Conservation (phyloP, 2,113 vertebrate species). For the Electrona antarctica region DNA sequence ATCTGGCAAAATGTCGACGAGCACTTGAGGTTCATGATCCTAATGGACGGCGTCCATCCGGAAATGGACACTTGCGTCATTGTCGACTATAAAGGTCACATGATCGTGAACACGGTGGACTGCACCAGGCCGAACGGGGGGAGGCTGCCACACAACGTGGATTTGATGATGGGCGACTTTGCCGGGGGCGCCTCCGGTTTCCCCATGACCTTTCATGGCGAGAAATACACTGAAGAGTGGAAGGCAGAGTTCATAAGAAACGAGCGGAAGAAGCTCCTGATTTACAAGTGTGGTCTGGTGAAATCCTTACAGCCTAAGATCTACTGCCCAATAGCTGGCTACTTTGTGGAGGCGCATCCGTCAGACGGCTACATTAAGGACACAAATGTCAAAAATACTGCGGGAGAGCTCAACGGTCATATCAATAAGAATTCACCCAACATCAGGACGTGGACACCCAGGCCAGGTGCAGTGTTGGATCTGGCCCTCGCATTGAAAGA, state of each 20-base stretch:
- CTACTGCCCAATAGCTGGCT: conserved; percentile 83
- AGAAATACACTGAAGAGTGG: conserved; percentile 81
- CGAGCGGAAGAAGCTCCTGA: conserved; percentile 83
- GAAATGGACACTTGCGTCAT: conserved; percentile 87
- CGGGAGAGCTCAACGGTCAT: conserved; percentile 74
- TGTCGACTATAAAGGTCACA: conserved; percentile 85
- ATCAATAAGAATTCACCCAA: conserved; percentile 63
- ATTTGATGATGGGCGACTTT: conserved; percentile 85
- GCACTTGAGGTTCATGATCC: conserved; percentile 83
- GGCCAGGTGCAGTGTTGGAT: conserved; percentile 79
- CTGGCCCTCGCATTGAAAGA: conserved; percentile 75
- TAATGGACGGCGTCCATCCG: conserved; percentile 85
- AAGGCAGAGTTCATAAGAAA: conserved; percentile 80
- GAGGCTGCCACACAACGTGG: conserved; percentile 74
- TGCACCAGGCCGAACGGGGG: conserved; percentile 85
- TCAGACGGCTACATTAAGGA: conserved; percentile 82
- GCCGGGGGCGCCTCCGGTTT: conserved; percentile 85
- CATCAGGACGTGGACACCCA: conserved; percentile 79
- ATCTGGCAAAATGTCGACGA: conserved; percentile 81
- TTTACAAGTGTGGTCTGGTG: conserved; percentile 81
- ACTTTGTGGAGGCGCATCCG: conserved; percentile 85
- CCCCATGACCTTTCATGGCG: conserved; percentile 82
- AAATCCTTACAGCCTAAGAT: conserved; percentile 77
- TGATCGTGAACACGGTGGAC: conserved; percentile 85
- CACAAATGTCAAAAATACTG: conserved; percentile 80